Evolutionary conservation across 2,888 invertebrate genomes (phyloP), one percentile per base, ranked within the genome.

Genomic region (Eristalinus sepulchralis): DNA sequence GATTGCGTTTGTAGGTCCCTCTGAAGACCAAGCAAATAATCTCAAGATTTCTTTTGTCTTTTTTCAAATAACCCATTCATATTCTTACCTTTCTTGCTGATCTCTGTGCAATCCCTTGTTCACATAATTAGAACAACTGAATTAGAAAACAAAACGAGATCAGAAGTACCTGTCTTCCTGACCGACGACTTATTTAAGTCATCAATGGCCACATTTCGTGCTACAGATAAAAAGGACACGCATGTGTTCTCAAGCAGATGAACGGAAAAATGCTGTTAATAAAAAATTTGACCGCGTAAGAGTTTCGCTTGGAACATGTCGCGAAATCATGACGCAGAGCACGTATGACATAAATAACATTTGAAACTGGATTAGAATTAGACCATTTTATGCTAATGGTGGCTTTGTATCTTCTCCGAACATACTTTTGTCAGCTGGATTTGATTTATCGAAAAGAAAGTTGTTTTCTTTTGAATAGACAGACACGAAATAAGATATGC

Each of bases 1-100:
- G 27, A 59, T 27, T 59, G 13, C 27, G 59, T n/a, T 60, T 53
- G 55, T 73, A 34, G n/a, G 55, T 55, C 68, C 68, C 17, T 63
- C 55, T 36, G 13, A 36, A 77, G 22, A 55, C 20, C 33, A 36
- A 63, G 63, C 55, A 53, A 70, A 63, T 70, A 62, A 70, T 22
- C 20, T 47, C 22, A 34, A 27, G 34, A 70, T 77, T 70, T 31
- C 67, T 60, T 36, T 73, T 57, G 57, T 64, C 57, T 34, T 31
- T 13, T 24, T 39, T 67, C 11, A 22, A 11, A 62, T 39, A 55
- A 72, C 27, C 60, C 13, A 55, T 75, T 27, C 34, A 33, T 55
- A 63, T 73, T 63, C 17, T 17, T 73, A 57, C 24, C 33, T 53
- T 39, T 67, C 20, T 10, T 24, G n/a, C 20, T 33, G n/a, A n/a